Evolutionary conservation across 2,797 vertebrate genomes (phyloP), one percentile per base, ranked within the genome.

Genomic region (Aselliscus stoliczkanus): DNA sequence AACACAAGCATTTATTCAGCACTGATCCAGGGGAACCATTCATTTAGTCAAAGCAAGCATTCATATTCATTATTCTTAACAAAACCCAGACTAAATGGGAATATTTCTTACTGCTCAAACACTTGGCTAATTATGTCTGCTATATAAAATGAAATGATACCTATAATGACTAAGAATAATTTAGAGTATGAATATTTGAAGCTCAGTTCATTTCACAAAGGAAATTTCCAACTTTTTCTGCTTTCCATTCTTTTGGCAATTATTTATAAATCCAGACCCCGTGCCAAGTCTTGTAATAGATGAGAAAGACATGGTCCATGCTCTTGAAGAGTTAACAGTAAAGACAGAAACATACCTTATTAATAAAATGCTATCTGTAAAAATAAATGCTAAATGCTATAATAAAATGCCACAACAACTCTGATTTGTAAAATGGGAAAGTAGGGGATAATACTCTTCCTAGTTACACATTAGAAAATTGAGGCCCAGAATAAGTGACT

Each of bases 61-160:
- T 93, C 80, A 81, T 95, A 84, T 81, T 97, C 93, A 95, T 97
- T 94, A 94, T 87, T 27, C 62, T 58, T 86, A 96, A 97, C 88
- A 90, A 95, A 96, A 96, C 27, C 52, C 76, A 82, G 83, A 73
- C 93, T 39, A 89, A 94, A 95, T 83, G 60, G 87, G 69, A 94
- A 73, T 80, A 85, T 90, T 96, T 94, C 75, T 93, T 79, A 80
- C 65, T 89, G 88, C 27, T 77, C 47, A 91, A 93, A 83, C 86
- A 75, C 69, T 70, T 69, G 60, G 85, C 88, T 94, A 93, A 93
- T 96, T 84, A 39, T 60, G 82, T 89, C 65, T 96, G 92, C 82
- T 81, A 5, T 62, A 54, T 58, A 84, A 95, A 89, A 87, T 58
- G 83, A 89, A 96, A 77, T 73, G 90, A 88, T 86, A 91, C 88